These are phyloP conservation scores for Cyphomyrus plagiostoma DNA, from an alignment of 2,113 vertebrate species.

Conservation along the genomic window DNA sequence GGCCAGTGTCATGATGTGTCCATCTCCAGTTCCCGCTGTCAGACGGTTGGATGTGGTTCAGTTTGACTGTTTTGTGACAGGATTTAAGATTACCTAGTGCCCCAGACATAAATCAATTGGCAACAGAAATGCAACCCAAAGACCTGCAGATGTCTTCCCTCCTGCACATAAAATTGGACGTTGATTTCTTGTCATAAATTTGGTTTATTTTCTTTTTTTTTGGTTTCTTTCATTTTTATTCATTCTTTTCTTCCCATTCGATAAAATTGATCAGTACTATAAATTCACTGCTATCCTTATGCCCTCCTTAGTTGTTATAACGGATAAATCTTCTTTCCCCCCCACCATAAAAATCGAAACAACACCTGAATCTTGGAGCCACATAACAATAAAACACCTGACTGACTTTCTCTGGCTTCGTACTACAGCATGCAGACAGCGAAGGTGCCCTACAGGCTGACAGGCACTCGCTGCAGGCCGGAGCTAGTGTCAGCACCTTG, in stretches of 20 bases:
- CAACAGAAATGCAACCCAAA: not conserved
- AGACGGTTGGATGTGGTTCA: not conserved
- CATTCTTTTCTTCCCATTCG: not conserved
- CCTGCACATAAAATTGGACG: not conserved
- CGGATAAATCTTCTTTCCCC: constrained; percentile 6
- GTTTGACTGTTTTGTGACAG: not conserved
- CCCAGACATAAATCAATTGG: not conserved
- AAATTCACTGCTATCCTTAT: not conserved
- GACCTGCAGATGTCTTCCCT: not conserved
- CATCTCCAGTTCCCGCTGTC: not conserved
- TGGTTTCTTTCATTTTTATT: not conserved
- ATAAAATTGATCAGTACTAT: not conserved
- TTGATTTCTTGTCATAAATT: not conserved
- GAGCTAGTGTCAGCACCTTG: constrained; percentile 48
- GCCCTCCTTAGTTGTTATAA: not conserved
- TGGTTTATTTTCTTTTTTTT: not conserved
- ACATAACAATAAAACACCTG: constrained; percentile 43
- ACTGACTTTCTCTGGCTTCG: constrained; percentile 49
- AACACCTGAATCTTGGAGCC: constrained; percentile 37
- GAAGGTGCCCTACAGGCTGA: constrained; percentile 68
- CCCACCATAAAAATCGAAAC: constrained; percentile 18
- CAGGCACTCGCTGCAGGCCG: constrained; percentile 50
- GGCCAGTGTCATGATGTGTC: not conserved
- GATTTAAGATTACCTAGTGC: not conserved
- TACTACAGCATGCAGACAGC: constrained; percentile 77